Evolutionary conservation across 2,888 invertebrate species (phyloP), one percentile per base, ranked within the genome.

Genomic region (Sussaba pulchella): DNA sequence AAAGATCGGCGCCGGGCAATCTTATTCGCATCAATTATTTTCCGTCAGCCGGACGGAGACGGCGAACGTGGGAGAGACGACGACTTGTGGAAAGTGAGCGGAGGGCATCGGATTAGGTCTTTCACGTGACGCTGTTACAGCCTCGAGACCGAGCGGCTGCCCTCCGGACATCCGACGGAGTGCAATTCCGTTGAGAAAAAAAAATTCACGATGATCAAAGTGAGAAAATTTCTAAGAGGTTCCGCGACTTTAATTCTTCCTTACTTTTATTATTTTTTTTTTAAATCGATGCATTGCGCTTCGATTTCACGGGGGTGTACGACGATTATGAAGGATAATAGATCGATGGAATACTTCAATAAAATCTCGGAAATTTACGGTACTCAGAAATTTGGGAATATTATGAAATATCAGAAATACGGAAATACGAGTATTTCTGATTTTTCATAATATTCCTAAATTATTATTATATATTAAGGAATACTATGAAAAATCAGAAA

Each of bases 21-120:
- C 86, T 82, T 83, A 84, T 86, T 85, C 87, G 80, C 87, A 85
- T 87, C 86, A 87, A 87, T 87, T 87, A 87, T 87, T 84, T 86
- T 82, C 71, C 75, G 78, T 73, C 52, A 41, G 24, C 54, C 45
- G 36, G 64, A 52, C n/a, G n/a, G 66, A 78, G 70, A 77, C 47
- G 59, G 26, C 64, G 64, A 64, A 64, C 66, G 70, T 61, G 73
- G 74, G 31, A 80, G 77, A 31, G 76, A 72, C 73, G 78, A n/a
- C 57, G 66, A 64, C 59, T 80, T 43, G 39, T 75, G 43, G 71
- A 63, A 76, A 80, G 80, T 69, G 63, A 80, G 71, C 61, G 59
- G 21, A 59, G 67, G 43, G 59, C 31, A 76, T 76, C 75, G 75
- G 80, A 80, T 80, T 80, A 80, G 75, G 47, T 72, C 67, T 72